Conservation (phyloP, 2,888 invertebrate species). For the Elysia crispata region DNA sequence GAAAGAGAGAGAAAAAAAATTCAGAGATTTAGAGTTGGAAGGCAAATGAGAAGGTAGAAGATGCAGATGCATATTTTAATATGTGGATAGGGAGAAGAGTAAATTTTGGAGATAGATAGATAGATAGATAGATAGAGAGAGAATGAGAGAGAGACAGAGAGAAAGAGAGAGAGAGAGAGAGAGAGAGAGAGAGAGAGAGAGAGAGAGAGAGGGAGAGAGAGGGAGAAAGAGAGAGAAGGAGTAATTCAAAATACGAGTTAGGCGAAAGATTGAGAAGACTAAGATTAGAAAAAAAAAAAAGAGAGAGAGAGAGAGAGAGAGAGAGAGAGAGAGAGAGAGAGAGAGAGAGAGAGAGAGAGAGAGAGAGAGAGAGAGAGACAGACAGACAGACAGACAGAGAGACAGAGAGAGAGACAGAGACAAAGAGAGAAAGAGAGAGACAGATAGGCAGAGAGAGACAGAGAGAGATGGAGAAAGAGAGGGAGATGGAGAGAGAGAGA, state of each 20-base stretch:
- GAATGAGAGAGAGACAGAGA: no score
- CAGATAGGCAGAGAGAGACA: not conserved
- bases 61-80: no score
- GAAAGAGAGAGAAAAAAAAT: no score
- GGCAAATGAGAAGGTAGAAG: no score
- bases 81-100: no score
- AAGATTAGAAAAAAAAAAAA: not conserved
- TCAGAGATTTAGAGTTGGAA: no score
- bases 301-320: not conserved
- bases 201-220: not conserved
- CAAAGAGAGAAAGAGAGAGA: not conserved
- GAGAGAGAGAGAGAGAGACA: not conserved
- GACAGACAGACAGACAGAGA: not conserved
- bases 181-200: no score
- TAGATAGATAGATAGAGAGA: not conserved
- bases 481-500: not conserved
- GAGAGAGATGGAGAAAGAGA: not conserved
- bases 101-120: not conserved
- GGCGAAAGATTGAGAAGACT: constrained; percentile 6
- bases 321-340: constrained; percentile 18
- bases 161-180: not conserved
- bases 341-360: constrained; percentile 19
- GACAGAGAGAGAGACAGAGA: not conserved
- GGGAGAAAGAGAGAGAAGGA: not conserved
- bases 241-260: not conserved